phyloP scores from a whole-genome alignment of 2,797 vertebrate genomes.

The Pampus argenteus region DNA sequence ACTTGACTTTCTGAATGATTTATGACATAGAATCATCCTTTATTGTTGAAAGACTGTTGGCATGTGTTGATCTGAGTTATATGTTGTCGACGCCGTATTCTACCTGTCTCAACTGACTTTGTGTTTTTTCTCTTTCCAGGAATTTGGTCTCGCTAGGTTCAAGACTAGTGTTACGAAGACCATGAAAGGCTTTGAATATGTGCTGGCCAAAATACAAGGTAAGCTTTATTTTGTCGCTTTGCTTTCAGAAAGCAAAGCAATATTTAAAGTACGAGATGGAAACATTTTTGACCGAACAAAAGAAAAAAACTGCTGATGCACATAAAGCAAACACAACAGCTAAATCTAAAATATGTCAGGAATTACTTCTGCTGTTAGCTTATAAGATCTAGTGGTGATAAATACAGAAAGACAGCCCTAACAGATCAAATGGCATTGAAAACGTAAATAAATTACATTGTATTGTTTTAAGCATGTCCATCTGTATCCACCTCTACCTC shows the following conservation, averaged over 20 bases:
- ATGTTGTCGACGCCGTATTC: constrained; percentile 24
- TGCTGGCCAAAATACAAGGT: constrained; percentile 96
- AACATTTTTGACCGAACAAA: background rate
- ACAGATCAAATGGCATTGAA: background rate
- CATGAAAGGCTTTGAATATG: constrained; percentile 95
- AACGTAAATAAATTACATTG: background rate
- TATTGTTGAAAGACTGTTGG: background rate
- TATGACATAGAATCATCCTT: constrained; percentile 9
- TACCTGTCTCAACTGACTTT: constrained; percentile 19
- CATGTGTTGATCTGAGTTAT: constrained; percentile 4
- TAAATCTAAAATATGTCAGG: background rate
- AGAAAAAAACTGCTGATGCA: background rate
- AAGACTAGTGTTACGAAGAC: constrained; percentile 96
- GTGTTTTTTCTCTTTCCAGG: constrained; percentile 80
- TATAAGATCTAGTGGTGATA: background rate
- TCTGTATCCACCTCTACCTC: background rate
- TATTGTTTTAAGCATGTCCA: background rate
- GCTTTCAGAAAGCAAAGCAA: background rate
- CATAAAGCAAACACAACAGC: background rate
- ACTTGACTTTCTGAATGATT: constrained; percentile 32
- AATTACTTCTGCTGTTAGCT: too few species aligned
- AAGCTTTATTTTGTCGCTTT: constrained; percentile 36
- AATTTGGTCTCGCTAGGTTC: constrained; percentile 96
- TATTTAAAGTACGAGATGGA: background rate
- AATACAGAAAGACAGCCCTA: background rate